Conservation (phyloP, 2,113 vertebrate genomes). For the Tautogolabrus adspersus region DNA sequence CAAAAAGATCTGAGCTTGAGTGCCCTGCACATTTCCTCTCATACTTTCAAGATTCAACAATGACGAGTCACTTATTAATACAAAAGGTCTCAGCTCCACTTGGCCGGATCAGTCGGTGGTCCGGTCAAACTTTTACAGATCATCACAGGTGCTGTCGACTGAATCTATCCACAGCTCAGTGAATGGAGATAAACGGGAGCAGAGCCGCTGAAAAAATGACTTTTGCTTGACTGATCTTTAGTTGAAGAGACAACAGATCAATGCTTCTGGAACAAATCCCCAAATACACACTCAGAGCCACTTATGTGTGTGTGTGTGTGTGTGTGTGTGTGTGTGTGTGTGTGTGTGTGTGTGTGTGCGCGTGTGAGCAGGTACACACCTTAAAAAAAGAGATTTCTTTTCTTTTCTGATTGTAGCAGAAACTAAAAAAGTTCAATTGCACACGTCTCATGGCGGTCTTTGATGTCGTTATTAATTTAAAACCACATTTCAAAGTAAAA, state of each 20-base stretch:
- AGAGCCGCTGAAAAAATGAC: slow-evolving; percentile 32
- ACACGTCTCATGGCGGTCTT: slow-evolving; percentile 18
- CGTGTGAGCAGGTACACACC: not conserved
- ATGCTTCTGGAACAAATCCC: slow-evolving; percentile 23
- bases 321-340: not conserved
- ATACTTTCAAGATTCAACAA: not conserved
- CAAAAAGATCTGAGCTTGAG: not conserved
- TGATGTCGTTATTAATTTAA: slow-evolving; percentile 53
- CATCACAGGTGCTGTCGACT: not conserved
- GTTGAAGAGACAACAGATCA: slow-evolving; percentile 21
- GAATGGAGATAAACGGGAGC: slow-evolving; percentile 10
- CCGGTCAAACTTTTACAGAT: not conserved
- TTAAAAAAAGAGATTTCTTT: not conserved
- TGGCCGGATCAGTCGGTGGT: not conserved
- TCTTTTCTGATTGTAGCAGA: not conserved
- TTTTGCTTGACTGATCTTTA: slow-evolving; percentile 11
- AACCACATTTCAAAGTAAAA: slow-evolving; percentile 30
- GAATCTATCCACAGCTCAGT: slow-evolving; percentile 2
- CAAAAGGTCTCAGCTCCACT: not conserved
- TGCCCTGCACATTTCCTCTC: not conserved
- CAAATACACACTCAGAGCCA: not conserved
- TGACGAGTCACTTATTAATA: not conserved
- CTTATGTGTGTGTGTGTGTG: not conserved
- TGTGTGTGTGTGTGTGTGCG: too few relatives aligned
- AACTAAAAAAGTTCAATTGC: not conserved